phyloP scores from a whole-genome alignment of 2,888 invertebrate species.

The Coelinius sp. region DNA sequence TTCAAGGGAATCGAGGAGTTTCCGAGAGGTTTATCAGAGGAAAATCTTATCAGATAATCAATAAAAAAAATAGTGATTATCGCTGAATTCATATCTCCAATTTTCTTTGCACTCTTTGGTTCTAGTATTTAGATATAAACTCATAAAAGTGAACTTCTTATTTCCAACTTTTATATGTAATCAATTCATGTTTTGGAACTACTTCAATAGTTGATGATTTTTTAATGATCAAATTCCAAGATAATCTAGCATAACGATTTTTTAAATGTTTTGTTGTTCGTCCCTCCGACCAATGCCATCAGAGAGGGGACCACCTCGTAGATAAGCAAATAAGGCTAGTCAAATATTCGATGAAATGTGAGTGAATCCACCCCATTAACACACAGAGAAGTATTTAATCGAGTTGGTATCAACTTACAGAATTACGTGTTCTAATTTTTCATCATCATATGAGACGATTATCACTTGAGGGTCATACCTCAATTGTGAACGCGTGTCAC shows the following conservation, averaged over 20 bases:
- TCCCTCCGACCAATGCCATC: too few species aligned
- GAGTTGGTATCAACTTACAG: neutral
- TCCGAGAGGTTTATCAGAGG: neutral
- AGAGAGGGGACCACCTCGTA: too few species aligned
- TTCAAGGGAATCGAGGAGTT: too few species aligned
- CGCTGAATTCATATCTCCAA: neutral
- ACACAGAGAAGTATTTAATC: neutral
- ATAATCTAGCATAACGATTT: too few species aligned
- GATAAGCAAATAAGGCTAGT: too few species aligned
- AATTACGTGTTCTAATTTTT: neutral
- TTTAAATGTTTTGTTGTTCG: too few species aligned
- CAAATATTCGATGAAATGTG: too few species aligned
- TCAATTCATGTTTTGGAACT: too few species aligned
- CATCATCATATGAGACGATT: neutral
- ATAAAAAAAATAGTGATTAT: neutral
- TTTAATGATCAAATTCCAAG: too few species aligned
- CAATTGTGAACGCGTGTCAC: slow-evolving; percentile 22
- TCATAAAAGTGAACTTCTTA: neutral
- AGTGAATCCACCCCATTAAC: too few species aligned
- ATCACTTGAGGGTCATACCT: slow-evolving; percentile 22
- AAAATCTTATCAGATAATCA: neutral
- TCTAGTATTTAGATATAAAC: neutral
- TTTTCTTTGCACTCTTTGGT: neutral
- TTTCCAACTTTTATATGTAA: too few species aligned
- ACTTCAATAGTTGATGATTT: too few species aligned